Evolutionary conservation across 2,113 vertebrate genomes (phyloP).

Genomic region (Plotosus lineatus): DNA sequence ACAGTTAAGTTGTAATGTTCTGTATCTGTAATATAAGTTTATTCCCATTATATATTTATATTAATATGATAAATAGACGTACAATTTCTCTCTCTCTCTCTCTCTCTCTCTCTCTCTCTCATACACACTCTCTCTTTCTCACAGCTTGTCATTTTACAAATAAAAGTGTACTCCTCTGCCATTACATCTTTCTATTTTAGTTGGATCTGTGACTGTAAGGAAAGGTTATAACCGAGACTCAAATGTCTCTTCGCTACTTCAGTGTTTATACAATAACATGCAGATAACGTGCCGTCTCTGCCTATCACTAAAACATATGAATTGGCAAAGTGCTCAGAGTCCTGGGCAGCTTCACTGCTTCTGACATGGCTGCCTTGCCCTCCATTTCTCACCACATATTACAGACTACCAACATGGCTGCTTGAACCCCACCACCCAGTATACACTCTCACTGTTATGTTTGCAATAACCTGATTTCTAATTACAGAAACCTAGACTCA

Average conservation of each 20-base stretch:
- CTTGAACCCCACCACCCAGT: neutral
- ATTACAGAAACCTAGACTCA: neutral
- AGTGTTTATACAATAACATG: neutral
- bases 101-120: slow-evolving; percentile 1
- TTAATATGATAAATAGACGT: neutral
- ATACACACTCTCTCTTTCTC: neutral
- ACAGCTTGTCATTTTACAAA: neutral
- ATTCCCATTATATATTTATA: neutral
- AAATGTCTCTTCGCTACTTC: neutral
- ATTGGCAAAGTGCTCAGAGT: too few relatives aligned
- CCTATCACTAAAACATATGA: neutral
- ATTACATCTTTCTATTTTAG: neutral
- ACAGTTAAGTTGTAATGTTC: neutral
- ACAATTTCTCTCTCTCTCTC: neutral
- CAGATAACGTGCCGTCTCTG: neutral
- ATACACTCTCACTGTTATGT: neutral
- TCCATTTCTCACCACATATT: too few relatives aligned
- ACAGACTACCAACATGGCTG: neutral
- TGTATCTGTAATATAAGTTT: neutral
- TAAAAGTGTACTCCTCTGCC: neutral
- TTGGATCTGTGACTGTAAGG: neutral
- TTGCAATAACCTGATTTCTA: neutral
- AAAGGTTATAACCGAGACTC: neutral
- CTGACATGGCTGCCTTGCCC: too few relatives aligned
- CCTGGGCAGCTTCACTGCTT: too few relatives aligned